Base-by-base conservation (phyloP, 2,797 vertebrate species). In the Urocyon cinereoargenteus region DNA sequence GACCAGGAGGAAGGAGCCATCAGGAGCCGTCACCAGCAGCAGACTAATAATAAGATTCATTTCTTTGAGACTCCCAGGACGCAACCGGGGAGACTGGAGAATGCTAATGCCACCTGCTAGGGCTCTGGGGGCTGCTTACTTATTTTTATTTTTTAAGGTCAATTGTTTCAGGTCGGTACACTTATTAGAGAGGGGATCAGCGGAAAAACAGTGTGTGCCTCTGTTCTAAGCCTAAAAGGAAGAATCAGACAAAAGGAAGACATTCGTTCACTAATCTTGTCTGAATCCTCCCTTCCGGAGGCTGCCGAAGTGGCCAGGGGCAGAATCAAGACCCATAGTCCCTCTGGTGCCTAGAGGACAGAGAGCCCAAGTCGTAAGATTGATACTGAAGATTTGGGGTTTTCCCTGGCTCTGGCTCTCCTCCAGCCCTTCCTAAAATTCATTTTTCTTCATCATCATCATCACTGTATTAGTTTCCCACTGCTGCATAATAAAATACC, bases 91-190 rank as follows among this genome's bases (percentile, higher is more conserved):
- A 62, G 83, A 79, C 40, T 15, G 49, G 59, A 97, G 94, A 97
- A 98, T 94, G 88, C 53, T 88, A 94, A 94, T 96, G 28, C 86
- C 85, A 55, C 91, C 96, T 84, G 55, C 53, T 5, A 75, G 66
- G 40, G 34, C 83, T 96, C 96, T 94, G 51, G 77, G 57, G 94
- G 61, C 90, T 82, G 57, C 34, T 90, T 94, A 93, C 79, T 97
- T 97, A 94, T 97, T 98, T 97, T 96, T 96, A 94, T 94, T 93
- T 96, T 93, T 97, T 98, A 98, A 97, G 94, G 93, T 97, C 98
- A 97, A 92, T 97, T 97, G 94, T 96, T 95, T 97, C 66, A 61
- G 84, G 91, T 93, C 19, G 0, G 70, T 75, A 94, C 77, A 84
- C 88, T 97, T 96, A 96, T 86, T 96, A 93, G 81, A 85, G 34